Evolutionary conservation across 2,797 vertebrate species (phyloP).

Genomic region (Falco rusticolus): DNA sequence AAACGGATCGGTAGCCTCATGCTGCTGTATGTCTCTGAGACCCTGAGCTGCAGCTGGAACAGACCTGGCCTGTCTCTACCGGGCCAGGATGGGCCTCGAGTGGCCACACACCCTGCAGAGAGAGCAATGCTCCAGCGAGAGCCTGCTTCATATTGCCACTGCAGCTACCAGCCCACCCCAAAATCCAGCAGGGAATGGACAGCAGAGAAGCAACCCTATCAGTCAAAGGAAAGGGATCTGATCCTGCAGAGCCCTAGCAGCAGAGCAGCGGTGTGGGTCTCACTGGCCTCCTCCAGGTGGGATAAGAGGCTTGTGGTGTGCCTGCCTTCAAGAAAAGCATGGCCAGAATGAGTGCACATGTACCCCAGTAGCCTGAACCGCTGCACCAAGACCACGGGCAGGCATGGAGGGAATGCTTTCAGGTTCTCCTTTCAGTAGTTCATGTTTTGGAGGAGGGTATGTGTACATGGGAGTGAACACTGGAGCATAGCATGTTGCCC

Average conservation of each 20-base stretch:
- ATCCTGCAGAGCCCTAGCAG: neutral
- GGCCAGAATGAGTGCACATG: neutral
- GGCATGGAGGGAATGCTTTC: neutral
- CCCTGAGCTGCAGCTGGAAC: neutral
- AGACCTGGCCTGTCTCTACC: neutral
- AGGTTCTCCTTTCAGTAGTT: neutral
- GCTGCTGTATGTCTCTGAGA: neutral
- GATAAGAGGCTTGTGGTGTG: neutral
- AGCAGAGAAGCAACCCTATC: neutral
- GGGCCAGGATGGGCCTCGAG: too few relatives aligned
- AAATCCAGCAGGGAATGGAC: neutral
- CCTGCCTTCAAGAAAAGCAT: neutral
- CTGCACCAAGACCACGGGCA: rapidly evolving
- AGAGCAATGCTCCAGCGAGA: neutral
- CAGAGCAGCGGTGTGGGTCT: neutral
- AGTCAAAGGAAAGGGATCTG: neutral
- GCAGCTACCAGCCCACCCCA: neutral
- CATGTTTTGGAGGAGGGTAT: neutral
- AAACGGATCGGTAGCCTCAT: neutral
- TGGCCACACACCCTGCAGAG: neutral
- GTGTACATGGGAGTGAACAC: neutral
- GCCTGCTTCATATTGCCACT: neutral
- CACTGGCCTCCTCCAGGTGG: neutral
- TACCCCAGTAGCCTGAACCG: neutral
- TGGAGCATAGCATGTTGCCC: neutral